Evolutionary conservation across 2,888 invertebrate genomes (phyloP), one percentile per base, ranked within the genome.

Genomic region (Tetheella fluctuosa): DNA sequence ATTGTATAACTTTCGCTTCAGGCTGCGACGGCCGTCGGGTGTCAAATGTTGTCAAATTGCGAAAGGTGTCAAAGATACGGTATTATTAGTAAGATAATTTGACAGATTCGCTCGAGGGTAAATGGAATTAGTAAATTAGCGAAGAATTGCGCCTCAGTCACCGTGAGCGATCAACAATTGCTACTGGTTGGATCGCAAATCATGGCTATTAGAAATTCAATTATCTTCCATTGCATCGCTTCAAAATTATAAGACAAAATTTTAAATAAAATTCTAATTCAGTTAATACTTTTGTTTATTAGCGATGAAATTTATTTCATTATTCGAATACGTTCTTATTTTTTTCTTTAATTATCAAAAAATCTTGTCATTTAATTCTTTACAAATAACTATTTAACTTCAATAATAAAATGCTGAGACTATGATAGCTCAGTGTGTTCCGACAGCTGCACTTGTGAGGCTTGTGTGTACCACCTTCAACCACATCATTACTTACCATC

Each of bases 1-100:
- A 34, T 34, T 34, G 13, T 34, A 3, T 72, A 69, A 68, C 64
- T 64, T 59, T 61, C n/a, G 64, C 67, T 67, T 58, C 34, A 55
- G 64, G 67, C 64, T 42, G 20, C 48, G 48, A 20, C 48, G 48
- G 48, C 48, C 55, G 20, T 20, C 25, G 55, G 34, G 55, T 55
- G 20, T 30, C 54, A 30, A 54, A 25, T 8, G 34, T 55, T 55
- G 55, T 55, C 55, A 55, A 34, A 55, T 55, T 55, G 17, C 55
- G 23, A 55, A 34, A 55, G 55, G 55, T 55, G 55, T 55, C 20
- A 54, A 54, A 54, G 17, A 48, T 48, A 20, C 23, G 34, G 37
- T 23, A 34, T 55, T 37, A 55, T 55, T 55, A 55, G 54, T 54
- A 54, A 20, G 28, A 12, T 5, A 55, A 55, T 55, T 55, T 55